These are phyloP conservation scores for Pristionchus arcanus DNA, from an alignment of 2,888 invertebrate species.

Conservation along the genomic window DNA sequence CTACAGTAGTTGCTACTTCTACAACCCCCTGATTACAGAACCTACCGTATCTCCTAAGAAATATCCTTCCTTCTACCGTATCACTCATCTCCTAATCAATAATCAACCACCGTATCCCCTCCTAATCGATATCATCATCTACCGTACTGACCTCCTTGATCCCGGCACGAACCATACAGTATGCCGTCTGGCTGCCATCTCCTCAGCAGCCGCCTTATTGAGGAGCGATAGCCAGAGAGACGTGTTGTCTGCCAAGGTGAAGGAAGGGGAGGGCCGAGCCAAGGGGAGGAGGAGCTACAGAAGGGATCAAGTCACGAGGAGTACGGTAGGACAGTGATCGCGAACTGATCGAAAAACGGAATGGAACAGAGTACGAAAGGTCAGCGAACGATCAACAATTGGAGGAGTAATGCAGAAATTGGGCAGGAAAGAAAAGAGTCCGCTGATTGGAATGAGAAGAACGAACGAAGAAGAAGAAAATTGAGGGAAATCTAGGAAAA, in stretches of 20 bases:
- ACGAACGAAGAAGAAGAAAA: conserved; percentile 7
- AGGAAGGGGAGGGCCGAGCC: not conserved
- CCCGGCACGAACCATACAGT: conserved; percentile 73
- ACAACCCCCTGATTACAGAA: no score
- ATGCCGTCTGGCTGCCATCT: conserved; percentile 68
- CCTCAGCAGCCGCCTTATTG: conserved; percentile 55
- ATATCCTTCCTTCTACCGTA: no score
- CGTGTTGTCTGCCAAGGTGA: conserved; percentile 29
- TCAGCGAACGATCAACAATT: conserved; percentile 22
- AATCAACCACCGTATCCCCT: not conserved
- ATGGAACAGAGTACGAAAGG: not conserved
- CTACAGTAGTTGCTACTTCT: no score
- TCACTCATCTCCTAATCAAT: not conserved
- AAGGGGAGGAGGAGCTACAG: conserved; percentile 26
- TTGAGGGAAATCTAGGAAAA: not conserved
- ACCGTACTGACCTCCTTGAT: conserved; percentile 64
- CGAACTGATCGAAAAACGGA: not conserved
- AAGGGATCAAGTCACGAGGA: not conserved
- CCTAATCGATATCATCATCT: not conserved
- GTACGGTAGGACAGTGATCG: not conserved
- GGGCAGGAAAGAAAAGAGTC: not conserved
- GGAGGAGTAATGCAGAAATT: conserved; percentile 32
- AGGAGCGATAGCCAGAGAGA: conserved; percentile 50
- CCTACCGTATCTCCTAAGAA: not conserved
- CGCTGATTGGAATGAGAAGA: conserved; percentile 12